Base-by-base conservation (phyloP, 1,140 invertebrate species). In the Drosophila kohkoa region DNA sequence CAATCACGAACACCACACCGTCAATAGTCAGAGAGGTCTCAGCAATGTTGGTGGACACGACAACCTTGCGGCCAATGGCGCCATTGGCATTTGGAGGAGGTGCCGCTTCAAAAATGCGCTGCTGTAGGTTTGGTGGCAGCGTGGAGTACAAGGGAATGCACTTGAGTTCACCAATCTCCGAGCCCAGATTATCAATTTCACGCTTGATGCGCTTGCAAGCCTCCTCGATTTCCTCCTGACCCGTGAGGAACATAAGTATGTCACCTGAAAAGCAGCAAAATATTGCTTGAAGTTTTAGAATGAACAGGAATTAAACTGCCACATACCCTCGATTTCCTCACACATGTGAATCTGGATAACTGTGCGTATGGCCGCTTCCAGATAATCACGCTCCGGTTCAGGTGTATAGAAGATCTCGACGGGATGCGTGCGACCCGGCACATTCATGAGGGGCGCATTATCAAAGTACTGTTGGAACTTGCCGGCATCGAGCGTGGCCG, bases 401-500 rank as follows among this genome's bases (percentile, higher is more conserved):
- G 98, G 99, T 0, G 99, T 99, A 92, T 99, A 99, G 93, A 99
- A 99, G 74, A 99, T 99, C 93, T 99, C 98, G 2, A 99, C 98
- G 16, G 98, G 98, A 94, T 92, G 92, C 4, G 98, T 99, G 91
- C 98, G 93, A 46, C 98, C 98, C 7, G 99, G 99, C 28, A 99
- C 98, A 92, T 98, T 99, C 97, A 99, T 98, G 13, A 99, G 93
- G 0, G 99, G 99, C 11, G 99, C 99, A 93, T 99, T 97, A 87
- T 99, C 98, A 93, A 99, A 99, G 93, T 99, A 99, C 91, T 98
- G 96, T 93, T 99, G 98, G 93, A 99, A 99, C 93, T 99, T 99
- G 4, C 99, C 99, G 55, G 99, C 99, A 94, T 99, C 99, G n/a
- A 99, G 94, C 0, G 99, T 99, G 11, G 99, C 99, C 88, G 98